Evolutionary conservation across 2,888 invertebrate genomes (phyloP), one percentile per base, ranked within the genome.

Genomic region (Aproaerema taeniolella): DNA sequence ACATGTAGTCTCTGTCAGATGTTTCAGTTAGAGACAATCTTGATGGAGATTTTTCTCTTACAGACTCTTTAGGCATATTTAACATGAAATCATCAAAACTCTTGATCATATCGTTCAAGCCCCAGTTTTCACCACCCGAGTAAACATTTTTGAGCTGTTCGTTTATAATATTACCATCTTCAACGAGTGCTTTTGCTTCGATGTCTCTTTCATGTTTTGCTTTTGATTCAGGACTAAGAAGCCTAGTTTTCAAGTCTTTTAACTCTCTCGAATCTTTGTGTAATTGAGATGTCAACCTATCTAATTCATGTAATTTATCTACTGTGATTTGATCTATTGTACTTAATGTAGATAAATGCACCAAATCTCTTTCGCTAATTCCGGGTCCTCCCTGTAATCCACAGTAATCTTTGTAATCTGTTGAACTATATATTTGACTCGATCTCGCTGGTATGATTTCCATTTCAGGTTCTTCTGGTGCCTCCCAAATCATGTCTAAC

Each of bases 401-500:
- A 43, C 92, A 87, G 58, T 94, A 94, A 67, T 92, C 92, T 75
- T 93, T 93, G 61, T 94, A 94, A 73, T 94, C 94, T 46, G 91
- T 87, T 3, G 93, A 89, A 68, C 92, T 93, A 62, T 91, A 94
- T 37, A 93, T 89, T 78, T 93, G 88, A 56, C 90, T 88, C 26
- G 89, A 86, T 43, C 85, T 80, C 33, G 87, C 75, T 24, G 88
- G 85, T 49, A 88, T 79, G 35, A 89, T 81, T 53, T 82, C 81
- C 57, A 78, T 89, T 47, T 92, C 92, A 15, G 80, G 76, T 54
- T 95, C 94, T 72, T 94, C 94, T 8, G 92, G 91, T 55, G 93
- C 93, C 71, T 95, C 95, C 92, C 95, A 94, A 54, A 95, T 95
- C 92, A 95, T 94, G 46, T 92, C 94, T 50, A 95, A 79, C 54